Evolutionary conservation across 2,888 invertebrate species (phyloP).

Genomic region (Acanthoscelides obtectus): DNA sequence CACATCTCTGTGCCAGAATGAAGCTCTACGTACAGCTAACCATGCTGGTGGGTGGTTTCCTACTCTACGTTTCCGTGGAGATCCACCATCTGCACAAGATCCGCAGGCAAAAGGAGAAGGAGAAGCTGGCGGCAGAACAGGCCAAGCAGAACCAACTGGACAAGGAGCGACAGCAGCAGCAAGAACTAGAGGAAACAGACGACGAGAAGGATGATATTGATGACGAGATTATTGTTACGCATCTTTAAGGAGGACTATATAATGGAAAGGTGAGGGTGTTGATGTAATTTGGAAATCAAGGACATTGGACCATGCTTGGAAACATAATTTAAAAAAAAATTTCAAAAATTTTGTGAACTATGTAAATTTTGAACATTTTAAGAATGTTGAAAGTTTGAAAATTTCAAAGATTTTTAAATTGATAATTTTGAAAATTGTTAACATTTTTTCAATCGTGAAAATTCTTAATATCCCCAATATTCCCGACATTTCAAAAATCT

Average conservation of each 20-base stretch:
- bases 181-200: conserved; percentile 70
- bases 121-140: conserved; percentile 58
- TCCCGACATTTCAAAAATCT: too few species aligned
- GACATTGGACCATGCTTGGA: too few species aligned
- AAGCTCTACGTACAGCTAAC: conserved; percentile 80
- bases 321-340: too few species aligned
- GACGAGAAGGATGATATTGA: conserved; percentile 84
- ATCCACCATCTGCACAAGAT: conserved; percentile 79
- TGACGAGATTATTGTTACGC: conserved; percentile 83
- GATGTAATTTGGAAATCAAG: too few species aligned
- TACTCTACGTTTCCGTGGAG: conserved; percentile 77
- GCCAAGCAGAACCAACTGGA: conserved; percentile 47
- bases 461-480: too few species aligned
- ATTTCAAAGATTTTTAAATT: too few species aligned
- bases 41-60: conserved; percentile 68
- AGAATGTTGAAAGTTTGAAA: too few species aligned
- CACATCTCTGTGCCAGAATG: conserved; percentile 78
- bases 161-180: conserved; percentile 42
- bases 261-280: background rate
- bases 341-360: too few species aligned
- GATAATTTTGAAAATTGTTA: too few species aligned
- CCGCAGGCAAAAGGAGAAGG: conserved; percentile 65
- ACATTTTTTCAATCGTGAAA: too few species aligned
- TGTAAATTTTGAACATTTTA: too few species aligned
- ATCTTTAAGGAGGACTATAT: conserved; percentile 47